Conservation (phyloP, 2,888 invertebrate species). For the Megalurothrips usitatus region DNA sequence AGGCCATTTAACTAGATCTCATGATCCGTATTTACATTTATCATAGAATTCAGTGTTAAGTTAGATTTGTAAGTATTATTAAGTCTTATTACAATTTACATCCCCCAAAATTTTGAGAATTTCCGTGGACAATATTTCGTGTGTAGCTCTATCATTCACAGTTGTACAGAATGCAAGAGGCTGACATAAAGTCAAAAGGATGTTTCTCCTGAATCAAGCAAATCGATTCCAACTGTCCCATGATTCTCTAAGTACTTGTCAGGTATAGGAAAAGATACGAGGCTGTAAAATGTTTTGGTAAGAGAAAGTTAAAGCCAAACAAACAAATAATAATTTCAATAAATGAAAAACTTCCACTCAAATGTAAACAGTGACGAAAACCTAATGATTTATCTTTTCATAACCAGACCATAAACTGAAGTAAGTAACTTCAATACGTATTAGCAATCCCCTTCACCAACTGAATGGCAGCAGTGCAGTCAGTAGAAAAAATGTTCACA, state of each 20-base stretch:
- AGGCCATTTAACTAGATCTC: background rate
- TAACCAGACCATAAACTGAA: background rate
- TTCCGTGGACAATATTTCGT: too few species aligned
- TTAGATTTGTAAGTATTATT: slow-evolving; percentile 8
- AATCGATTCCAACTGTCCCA: too few species aligned
- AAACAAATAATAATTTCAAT: background rate
- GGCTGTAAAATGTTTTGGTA: too few species aligned
- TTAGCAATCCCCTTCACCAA: too few species aligned
- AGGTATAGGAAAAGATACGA: too few species aligned
- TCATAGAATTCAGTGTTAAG: slow-evolving; percentile 2
- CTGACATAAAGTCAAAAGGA: too few species aligned
- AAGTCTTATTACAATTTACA: background rate
- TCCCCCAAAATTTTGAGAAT: background rate
- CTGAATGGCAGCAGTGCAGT: too few species aligned
- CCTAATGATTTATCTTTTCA: background rate
- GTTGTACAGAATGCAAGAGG: too few species aligned
- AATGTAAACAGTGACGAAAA: background rate
- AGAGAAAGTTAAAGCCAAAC: background rate
- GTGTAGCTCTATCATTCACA: background rate
- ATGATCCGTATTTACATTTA: background rate
- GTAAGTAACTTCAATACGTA: background rate
- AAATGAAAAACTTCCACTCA: background rate
- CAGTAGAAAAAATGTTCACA: too few species aligned
- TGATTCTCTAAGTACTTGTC: too few species aligned
- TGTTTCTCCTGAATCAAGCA: too few species aligned